Evolutionary conservation across 2,888 invertebrate species (phyloP).

Genomic region (Megaustenia siamemsis): DNA sequence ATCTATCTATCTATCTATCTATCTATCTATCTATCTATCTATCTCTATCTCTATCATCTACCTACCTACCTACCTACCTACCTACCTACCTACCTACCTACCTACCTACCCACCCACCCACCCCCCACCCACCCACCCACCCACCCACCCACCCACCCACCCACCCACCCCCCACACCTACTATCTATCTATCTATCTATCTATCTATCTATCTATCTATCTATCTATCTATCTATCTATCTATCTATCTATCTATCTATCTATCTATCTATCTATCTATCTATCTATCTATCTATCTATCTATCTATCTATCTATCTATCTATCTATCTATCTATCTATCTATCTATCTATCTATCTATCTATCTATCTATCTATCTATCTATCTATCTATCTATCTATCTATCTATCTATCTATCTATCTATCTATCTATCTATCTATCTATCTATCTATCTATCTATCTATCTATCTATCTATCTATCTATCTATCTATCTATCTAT

Average conservation of each 20-base stretch:
- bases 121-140: no score
- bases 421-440: conserved; percentile 9
- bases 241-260: conserved; percentile 9
- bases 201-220: conserved; percentile 27
- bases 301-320: conserved; percentile 1
- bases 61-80: no score
- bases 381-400: conserved; percentile 11
- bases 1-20: conserved; percentile 16
- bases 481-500: not conserved
- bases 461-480: not conserved
- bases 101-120: no score
- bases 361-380: conserved; percentile 9
- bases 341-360: conserved; percentile 9
- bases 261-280: conserved; percentile 9
- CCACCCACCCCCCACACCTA: not conserved
- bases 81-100: no score
- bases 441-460: not conserved
- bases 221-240: conserved; percentile 27
- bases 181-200: conserved; percentile 24
- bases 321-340: conserved; percentile 9
- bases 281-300: conserved; percentile 9
- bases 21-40: not conserved
- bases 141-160: no score
- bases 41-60: no score
- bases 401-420: conserved; percentile 16